Evolutionary conservation across 2,797 vertebrate species (phyloP).

Genomic region (Austrolebias charrua): DNA sequence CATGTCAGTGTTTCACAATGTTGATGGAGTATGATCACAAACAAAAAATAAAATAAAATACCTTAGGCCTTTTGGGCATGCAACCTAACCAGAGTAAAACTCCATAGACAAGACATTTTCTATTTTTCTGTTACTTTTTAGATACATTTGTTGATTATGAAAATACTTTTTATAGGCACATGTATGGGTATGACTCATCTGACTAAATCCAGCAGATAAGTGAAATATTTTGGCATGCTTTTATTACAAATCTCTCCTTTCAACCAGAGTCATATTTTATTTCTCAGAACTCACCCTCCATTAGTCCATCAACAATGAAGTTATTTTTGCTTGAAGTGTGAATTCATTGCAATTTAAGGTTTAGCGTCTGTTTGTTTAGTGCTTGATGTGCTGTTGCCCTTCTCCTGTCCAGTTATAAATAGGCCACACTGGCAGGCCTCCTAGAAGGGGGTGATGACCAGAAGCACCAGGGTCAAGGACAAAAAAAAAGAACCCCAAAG

Average conservation of each 20-base stretch:
- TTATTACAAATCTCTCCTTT: constrained; percentile 6
- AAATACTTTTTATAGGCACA: not conserved
- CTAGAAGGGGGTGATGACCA: constrained; percentile 42
- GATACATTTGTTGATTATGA: constrained; percentile 9
- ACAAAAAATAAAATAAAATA: constrained; percentile 15
- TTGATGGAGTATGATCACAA: constrained; percentile 32
- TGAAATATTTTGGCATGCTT: constrained; percentile 19
- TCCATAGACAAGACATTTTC: not conserved
- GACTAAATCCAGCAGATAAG: constrained; percentile 8
- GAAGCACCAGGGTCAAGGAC: constrained; percentile 69
- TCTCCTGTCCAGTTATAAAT: constrained; percentile 56
- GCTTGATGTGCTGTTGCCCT: constrained; percentile 33
- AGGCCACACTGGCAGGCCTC: constrained; percentile 50
- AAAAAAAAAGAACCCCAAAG: constrained; percentile 50
- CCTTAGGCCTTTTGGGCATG: not conserved
- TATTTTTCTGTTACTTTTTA: constrained; percentile 8
- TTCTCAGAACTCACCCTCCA: constrained; percentile 11
- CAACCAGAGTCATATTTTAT: constrained; percentile 10
- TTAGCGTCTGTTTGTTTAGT: constrained; percentile 36
- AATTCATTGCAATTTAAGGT: constrained; percentile 42
- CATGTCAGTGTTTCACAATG: constrained; percentile 43
- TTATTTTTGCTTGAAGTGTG: constrained; percentile 25
- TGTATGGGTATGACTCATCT: constrained; percentile 20
- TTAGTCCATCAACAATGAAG: constrained; percentile 13
- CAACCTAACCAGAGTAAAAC: not conserved